phyloP scores from a whole-genome alignment of 2,888 invertebrate species.

The Pseudanteris insignis region DNA sequence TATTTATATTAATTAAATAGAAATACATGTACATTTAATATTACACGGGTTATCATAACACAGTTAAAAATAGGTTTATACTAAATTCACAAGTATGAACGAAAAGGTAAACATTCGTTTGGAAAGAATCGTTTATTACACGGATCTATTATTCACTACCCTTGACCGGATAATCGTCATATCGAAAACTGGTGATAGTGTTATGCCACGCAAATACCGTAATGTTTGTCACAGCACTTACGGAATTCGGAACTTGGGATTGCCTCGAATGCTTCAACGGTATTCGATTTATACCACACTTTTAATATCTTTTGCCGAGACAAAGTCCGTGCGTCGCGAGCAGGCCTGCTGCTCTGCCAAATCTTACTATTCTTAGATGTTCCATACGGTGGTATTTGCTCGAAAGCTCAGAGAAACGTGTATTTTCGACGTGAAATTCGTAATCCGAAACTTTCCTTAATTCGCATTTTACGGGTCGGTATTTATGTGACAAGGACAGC shows the following conservation, averaged over 20 bases:
- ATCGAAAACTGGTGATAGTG: no score
- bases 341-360: slow-evolving; percentile 53
- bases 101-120: slow-evolving; percentile 9
- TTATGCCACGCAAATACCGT: background rate
- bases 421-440: slow-evolving; percentile 48
- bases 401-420: slow-evolving; percentile 47
- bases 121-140: no score
- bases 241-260: slow-evolving; percentile 37
- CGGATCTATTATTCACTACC: no score
- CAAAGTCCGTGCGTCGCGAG: slow-evolving; percentile 51
- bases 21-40: no score
- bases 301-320: slow-evolving; percentile 42
- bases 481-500: slow-evolving; percentile 49
- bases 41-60: no score
- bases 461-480: slow-evolving; percentile 21
- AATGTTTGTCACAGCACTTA: background rate
- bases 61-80: no score
- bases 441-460: slow-evolving; percentile 38
- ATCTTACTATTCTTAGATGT: slow-evolving; percentile 63
- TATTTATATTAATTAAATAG: no score
- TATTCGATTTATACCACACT: slow-evolving; percentile 43
- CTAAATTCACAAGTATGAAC: no score
- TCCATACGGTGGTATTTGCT: slow-evolving; percentile 55
- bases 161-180: no score
- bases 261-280: slow-evolving; percentile 36